Percentiles rank a stretch among this genome's conserved stretches.
These are phyloP conservation scores for Thera britannica DNA, from an alignment of 2,888 invertebrate genomes.

Conservation along the genomic window DNA sequence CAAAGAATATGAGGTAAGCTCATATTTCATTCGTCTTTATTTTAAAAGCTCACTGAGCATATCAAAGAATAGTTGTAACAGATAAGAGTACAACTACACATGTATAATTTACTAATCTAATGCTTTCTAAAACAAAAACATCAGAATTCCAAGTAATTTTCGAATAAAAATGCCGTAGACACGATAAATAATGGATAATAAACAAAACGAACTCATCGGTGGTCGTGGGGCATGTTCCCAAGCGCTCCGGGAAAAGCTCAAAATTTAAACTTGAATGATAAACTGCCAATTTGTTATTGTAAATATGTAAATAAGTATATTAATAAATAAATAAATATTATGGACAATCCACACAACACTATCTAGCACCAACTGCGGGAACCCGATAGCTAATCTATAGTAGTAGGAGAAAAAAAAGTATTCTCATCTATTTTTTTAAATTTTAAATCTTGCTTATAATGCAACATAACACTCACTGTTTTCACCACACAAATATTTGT, in stretches of 20 bases:
- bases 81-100: slow-evolving; percentile 25
- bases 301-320: no score
- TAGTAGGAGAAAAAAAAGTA: no score
- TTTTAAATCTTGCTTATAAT: no score
- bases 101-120: slow-evolving; percentile 30
- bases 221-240: slow-evolving; percentile 32
- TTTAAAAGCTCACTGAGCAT: slow-evolving; percentile 24
- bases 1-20: slow-evolving; percentile 6
- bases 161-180: slow-evolving; percentile 53
- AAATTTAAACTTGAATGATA: not conserved
- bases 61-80: slow-evolving; percentile 26
- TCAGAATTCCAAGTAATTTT: slow-evolving; percentile 40
- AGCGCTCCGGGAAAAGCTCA: slow-evolving; percentile 8
- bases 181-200: slow-evolving; percentile 53
- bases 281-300: not conserved
- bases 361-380: no score
- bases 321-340: no score
- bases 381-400: no score
- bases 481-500: no score
- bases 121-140: slow-evolving; percentile 36
- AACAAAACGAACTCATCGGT: slow-evolving; percentile 50
- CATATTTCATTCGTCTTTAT: slow-evolving; percentile 31
- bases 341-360: no score
- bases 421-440: no score
- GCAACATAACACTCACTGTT: no score